phyloP scores from a whole-genome alignment of 1,140 invertebrate genomes.

The Antheraea mylitta region DNA sequence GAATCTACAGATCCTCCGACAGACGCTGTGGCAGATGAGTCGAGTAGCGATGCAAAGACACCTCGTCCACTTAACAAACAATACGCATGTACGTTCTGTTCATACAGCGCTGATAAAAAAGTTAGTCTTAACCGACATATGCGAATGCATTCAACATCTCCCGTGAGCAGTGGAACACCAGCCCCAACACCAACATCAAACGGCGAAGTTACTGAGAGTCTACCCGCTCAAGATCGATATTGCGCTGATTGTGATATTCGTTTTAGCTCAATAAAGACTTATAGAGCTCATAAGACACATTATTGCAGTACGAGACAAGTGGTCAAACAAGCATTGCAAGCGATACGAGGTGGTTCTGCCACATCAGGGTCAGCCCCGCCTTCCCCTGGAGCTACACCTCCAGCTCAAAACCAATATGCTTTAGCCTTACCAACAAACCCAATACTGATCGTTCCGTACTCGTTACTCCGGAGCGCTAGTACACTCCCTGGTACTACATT shows the following conservation, averaged over 20 bases:
- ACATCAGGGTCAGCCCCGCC: constrained; percentile 83
- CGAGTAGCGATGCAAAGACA: constrained; percentile 79
- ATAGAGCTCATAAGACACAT: constrained; percentile 95
- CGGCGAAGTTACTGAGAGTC: constrained; percentile 62
- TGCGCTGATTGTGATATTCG: constrained; percentile 97
- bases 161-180: constrained; percentile 73
- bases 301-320: constrained; percentile 95
- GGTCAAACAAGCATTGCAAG: constrained; percentile 78
- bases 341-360: constrained; percentile 80
- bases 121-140: constrained; percentile 96
- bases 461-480: constrained; percentile 89
- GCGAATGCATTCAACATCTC: constrained; percentile 93
- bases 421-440: constrained; percentile 94
- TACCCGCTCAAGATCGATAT: constrained; percentile 85
- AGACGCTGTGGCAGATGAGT: constrained; percentile 68
- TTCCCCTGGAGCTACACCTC: constrained; percentile 81
- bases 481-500: constrained; percentile 85
- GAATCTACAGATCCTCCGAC: constrained; percentile 80
- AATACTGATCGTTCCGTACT: constrained; percentile 93
- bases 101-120: constrained; percentile 95
- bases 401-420: constrained; percentile 84
- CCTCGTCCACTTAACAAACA: constrained; percentile 84
- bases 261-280: constrained; percentile 94
- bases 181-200: constrained; percentile 61
- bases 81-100: constrained; percentile 93